These are phyloP conservation scores for Heteronetta atricapilla DNA, from an alignment of 2,113 vertebrate genomes.

Conservation along the genomic window DNA sequence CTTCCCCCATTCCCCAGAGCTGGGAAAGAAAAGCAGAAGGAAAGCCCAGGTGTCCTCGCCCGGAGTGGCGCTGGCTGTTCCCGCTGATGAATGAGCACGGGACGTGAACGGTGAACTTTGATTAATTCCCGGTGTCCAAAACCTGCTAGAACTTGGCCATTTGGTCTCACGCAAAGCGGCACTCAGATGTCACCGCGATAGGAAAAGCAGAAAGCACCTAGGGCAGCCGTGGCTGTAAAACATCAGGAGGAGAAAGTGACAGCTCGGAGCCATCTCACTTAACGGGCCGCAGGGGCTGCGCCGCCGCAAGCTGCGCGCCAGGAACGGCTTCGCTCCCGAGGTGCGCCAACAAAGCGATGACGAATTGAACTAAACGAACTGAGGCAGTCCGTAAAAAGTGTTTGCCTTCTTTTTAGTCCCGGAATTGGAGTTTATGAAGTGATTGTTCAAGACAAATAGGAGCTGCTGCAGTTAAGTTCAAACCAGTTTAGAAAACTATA, in stretches of 20 bases:
- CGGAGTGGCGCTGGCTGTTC: neutral
- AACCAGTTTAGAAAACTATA: neutral
- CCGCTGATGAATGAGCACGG: neutral
- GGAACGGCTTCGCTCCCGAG: neutral
- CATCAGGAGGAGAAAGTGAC: constrained; percentile 11
- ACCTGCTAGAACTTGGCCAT: constrained; percentile 63
- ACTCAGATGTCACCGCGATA: constrained; percentile 32
- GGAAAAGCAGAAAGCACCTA: constrained; percentile 44
- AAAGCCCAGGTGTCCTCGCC: constrained; percentile 8
- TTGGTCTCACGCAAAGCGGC: constrained; percentile 35
- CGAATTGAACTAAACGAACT: neutral
- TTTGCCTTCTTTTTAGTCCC: constrained; percentile 30
- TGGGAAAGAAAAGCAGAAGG: constrained; percentile 4
- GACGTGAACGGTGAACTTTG: constrained; percentile 48
- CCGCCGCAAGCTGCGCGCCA: neutral
- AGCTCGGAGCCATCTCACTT: neutral
- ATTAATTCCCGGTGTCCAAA: constrained; percentile 53
- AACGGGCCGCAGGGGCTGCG: neutral
- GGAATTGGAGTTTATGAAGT: constrained; percentile 22
- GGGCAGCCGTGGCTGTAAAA: constrained; percentile 48
- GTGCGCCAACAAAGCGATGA: neutral
- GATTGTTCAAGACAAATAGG: constrained; percentile 39
- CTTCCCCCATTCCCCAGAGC: neutral
- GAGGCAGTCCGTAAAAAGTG: constrained; percentile 22
- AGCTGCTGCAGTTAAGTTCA: constrained; percentile 16